phyloP scores from a whole-genome alignment of 1,140 invertebrate species.

The Leptinotarsa undecemlineata region DNA sequence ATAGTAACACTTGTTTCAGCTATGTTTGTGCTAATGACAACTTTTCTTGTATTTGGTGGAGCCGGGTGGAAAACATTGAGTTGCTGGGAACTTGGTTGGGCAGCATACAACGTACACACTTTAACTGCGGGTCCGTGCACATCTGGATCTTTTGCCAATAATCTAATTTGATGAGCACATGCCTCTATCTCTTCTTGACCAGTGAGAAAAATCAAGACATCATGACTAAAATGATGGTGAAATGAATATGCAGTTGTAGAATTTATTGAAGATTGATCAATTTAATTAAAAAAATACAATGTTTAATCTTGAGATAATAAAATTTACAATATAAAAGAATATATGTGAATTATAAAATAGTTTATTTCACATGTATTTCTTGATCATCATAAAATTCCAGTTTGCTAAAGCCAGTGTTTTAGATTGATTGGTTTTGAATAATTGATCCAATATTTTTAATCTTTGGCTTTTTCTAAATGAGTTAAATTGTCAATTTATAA shows the following conservation, averaged over 20 bases:
- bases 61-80: conserved; percentile 75
- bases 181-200: conserved; percentile 98
- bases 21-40: conserved; percentile 96
- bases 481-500: no score
- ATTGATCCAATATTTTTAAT: no score
- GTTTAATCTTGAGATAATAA: no score
- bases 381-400: no score
- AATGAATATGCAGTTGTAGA: no score
- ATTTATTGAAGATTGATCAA: no score
- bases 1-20: conserved; percentile 98
- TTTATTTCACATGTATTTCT: no score
- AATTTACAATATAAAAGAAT: conserved; percentile 10
- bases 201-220: conserved; percentile 96
- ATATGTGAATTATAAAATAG: no score
- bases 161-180: conserved; percentile 74
- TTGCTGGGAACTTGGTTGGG: conserved; percentile 77
- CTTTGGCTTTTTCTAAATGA: no score
- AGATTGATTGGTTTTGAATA: no score
- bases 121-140: conserved; percentile 63
- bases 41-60: conserved; percentile 74
- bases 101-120: conserved; percentile 83
- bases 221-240: conserved; percentile 63
- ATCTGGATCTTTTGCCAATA: conserved; percentile 70
- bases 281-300: conserved; percentile 1
- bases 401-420: no score